Conservation (phyloP, 2,888 invertebrate species). For the Cancer borealis region DNA sequence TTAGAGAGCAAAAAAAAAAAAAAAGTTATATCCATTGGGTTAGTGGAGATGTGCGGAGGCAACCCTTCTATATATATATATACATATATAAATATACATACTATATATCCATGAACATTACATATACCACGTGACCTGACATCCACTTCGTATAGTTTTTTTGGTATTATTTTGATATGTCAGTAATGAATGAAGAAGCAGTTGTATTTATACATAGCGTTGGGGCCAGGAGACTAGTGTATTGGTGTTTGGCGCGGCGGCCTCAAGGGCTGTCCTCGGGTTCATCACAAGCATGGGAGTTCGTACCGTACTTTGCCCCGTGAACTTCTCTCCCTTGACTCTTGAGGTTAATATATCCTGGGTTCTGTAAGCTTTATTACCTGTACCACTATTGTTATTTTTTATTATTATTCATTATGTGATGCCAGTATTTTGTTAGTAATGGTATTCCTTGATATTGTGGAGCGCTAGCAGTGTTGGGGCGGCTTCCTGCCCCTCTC, state of each 20-base stretch:
- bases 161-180: conserved; percentile 43
- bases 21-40: conserved; percentile 31
- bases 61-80: conserved; percentile 38
- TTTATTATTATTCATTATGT: conserved; percentile 59
- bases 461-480: conserved; percentile 47
- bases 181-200: conserved; percentile 43
- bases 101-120: conserved; percentile 43
- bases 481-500: conserved; percentile 42
- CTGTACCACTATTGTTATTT: conserved; percentile 47
- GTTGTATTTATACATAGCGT: conserved; percentile 16
- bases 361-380: conserved; percentile 36
- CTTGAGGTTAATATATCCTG: conserved; percentile 38
- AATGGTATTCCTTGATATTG: conserved; percentile 69
- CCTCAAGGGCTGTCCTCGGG: neutral
- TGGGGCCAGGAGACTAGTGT: conserved; percentile 23
- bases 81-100: conserved; percentile 38
- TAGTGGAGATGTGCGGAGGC: conserved; percentile 33
- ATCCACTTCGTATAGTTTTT: conserved; percentile 44
- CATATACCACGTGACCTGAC: conserved; percentile 53
- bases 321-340: conserved; percentile 41
- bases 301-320: neutral
- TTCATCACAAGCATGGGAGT: neutral
- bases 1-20: conserved; percentile 37
- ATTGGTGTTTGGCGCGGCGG: neutral
- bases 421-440: conserved; percentile 72